phyloP scores from a whole-genome alignment of 1,140 invertebrate genomes.

The Bursaphelenchus mucronatus region DNA sequence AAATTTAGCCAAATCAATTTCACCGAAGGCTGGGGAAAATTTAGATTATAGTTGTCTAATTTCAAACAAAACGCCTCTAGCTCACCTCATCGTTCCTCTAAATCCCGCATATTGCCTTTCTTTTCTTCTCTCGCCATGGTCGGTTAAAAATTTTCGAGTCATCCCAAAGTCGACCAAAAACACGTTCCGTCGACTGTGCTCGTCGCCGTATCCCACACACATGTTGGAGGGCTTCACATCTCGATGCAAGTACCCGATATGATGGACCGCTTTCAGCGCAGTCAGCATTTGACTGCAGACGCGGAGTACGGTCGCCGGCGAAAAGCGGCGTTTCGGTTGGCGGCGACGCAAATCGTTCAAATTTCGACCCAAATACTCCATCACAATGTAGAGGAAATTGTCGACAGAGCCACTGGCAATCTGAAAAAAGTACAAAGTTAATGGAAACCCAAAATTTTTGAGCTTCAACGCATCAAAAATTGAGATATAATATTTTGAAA shows the following conservation, averaged over 20 bases:
- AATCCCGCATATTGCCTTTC: constrained; percentile 38
- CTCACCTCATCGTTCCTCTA: constrained; percentile 28
- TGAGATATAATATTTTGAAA: too few species aligned
- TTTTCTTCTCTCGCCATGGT: constrained; percentile 26
- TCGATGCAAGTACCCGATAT: constrained; percentile 33
- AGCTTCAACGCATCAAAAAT: too few species aligned
- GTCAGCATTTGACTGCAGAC: constrained; percentile 30
- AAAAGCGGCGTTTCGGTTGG: constrained; percentile 22
- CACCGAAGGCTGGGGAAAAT: too few species aligned
- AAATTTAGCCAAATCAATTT: background rate
- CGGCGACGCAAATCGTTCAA: constrained; percentile 25
- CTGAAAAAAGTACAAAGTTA: background rate
- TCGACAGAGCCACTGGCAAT: constrained; percentile 33
- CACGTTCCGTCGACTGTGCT: constrained; percentile 10
- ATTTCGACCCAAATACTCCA: constrained; percentile 42
- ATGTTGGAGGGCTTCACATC: constrained; percentile 29
- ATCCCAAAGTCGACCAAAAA: constrained; percentile 35
- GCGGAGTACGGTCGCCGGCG: constrained; percentile 26
- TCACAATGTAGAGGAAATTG: constrained; percentile 37
- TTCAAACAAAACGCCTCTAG: too few species aligned
- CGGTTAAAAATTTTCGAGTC: constrained; percentile 24
- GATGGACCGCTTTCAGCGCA: constrained; percentile 32
- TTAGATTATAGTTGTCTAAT: too few species aligned
- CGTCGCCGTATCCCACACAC: constrained; percentile 25
- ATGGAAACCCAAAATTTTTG: too few species aligned